These are phyloP conservation scores for Oryzias sinensis DNA, from an alignment of 2,797 vertebrate genomes.

Conservation along the genomic window DNA sequence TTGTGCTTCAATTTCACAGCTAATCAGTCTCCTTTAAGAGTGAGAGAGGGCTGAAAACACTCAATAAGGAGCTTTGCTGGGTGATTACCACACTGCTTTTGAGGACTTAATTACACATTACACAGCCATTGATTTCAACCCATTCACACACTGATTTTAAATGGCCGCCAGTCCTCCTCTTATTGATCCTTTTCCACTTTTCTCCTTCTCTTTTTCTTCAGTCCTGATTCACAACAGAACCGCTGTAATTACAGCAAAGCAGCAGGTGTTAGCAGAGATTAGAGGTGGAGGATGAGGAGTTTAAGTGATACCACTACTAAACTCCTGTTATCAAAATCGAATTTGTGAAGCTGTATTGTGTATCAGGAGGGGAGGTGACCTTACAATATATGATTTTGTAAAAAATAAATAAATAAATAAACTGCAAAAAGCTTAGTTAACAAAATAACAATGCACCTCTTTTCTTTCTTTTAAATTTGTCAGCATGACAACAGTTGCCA, in stretches of 20 bases:
- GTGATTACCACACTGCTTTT: conserved; percentile 55
- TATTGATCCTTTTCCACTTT: conserved; percentile 52
- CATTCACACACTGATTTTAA: conserved; percentile 34
- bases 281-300: conserved; percentile 1
- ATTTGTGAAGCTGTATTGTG: conserved; percentile 6
- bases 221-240: conserved; percentile 10
- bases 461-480: conserved; percentile 97
- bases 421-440: background rate
- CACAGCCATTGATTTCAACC: conserved; percentile 55
- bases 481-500: conserved; percentile 91
- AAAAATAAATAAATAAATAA: background rate
- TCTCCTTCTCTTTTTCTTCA: conserved; percentile 4
- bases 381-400: background rate
- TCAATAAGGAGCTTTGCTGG: conserved; percentile 45
- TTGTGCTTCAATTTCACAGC: conserved; percentile 47
- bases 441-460: conserved; percentile 78
- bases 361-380: background rate
- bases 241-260: conserved; percentile 11
- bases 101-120: conserved; percentile 64
- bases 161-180: conserved; percentile 35
- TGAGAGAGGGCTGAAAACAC: conserved; percentile 24
- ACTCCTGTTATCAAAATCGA: conserved; percentile 17
- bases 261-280: conserved; percentile 12
- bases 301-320: background rate
- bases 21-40: conserved; percentile 42